phyloP scores from a whole-genome alignment of 2,113 vertebrate species.

The Columbina picui region DNA sequence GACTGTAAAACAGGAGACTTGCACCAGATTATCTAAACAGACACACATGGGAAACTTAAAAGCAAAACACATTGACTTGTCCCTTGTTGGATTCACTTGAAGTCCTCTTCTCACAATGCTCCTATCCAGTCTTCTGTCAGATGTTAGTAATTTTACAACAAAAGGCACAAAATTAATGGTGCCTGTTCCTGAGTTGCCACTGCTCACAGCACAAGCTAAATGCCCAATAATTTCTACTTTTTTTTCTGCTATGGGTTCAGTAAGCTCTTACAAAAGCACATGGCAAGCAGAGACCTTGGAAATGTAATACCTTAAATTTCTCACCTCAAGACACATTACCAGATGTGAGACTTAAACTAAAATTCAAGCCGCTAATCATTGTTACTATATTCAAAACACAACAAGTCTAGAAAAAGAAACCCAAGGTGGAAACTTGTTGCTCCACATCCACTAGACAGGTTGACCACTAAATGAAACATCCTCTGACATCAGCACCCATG shows the following conservation, averaged over 20 bases:
- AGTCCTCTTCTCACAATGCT: neutral
- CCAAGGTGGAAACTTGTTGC: neutral
- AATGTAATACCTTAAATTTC: neutral
- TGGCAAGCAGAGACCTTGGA: neutral
- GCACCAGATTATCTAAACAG: neutral
- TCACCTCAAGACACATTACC: neutral
- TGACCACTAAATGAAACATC: neutral
- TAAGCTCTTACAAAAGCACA: neutral
- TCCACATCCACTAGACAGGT: neutral
- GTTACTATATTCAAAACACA: neutral
- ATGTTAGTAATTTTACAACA: neutral
- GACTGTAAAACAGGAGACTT: neutral
- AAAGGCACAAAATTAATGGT: neutral
- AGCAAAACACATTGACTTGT: fast-evolving
- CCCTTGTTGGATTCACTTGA: neutral
- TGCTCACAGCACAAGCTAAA: neutral
- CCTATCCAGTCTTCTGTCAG: neutral
- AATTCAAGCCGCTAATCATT: neutral
- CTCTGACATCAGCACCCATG: neutral
- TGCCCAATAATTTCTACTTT: neutral
- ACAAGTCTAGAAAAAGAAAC: neutral
- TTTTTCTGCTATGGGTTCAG: neutral
- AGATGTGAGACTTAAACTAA: neutral
- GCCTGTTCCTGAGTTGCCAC: neutral
- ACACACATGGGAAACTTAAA: neutral